A percentile compares a stretch with the other conserved stretches of the same genome.
phyloP scores from a whole-genome alignment of 2,797 vertebrate species.

The Eulemur mongoz region DNA sequence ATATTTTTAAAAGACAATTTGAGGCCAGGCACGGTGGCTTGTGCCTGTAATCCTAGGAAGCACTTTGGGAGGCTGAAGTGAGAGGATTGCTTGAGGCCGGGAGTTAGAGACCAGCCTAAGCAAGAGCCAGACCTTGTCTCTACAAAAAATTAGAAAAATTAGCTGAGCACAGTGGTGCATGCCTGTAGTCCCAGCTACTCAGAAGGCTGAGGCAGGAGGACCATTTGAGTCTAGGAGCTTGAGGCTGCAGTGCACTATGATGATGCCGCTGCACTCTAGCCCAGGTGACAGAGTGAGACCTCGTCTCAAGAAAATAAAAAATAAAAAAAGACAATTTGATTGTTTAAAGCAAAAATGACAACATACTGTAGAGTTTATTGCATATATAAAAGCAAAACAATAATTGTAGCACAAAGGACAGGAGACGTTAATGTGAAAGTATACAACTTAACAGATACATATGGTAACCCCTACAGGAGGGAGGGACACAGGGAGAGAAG shows the following conservation, averaged over 20 bases:
- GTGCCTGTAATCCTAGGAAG: not conserved
- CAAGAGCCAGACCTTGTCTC: not conserved
- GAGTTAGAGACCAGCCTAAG: not conserved
- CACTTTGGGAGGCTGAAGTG: not conserved
- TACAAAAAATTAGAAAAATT: not conserved
- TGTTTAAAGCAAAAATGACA: constrained; percentile 8
- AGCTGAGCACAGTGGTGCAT: not conserved
- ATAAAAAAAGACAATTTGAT: not conserved
- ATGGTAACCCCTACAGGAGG: not conserved
- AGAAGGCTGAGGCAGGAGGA: not conserved
- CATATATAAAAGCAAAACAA: not conserved
- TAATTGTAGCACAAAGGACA: not conserved
- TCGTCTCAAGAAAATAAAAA: not conserved
- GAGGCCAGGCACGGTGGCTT: not conserved
- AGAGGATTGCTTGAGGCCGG: not conserved
- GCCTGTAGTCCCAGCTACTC: not conserved
- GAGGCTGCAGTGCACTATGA: not conserved
- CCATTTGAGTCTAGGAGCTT: not conserved
- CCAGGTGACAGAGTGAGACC: not conserved
- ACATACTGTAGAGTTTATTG: not conserved
- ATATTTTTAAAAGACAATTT: not conserved
- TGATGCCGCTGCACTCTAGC: no score
- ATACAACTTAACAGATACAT: not conserved
- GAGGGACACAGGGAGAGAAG: not conserved
- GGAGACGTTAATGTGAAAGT: not conserved